These are phyloP conservation scores for Bombus terrestris DNA, from an alignment of 1,140 invertebrate genomes.

Conservation along the genomic window DNA sequence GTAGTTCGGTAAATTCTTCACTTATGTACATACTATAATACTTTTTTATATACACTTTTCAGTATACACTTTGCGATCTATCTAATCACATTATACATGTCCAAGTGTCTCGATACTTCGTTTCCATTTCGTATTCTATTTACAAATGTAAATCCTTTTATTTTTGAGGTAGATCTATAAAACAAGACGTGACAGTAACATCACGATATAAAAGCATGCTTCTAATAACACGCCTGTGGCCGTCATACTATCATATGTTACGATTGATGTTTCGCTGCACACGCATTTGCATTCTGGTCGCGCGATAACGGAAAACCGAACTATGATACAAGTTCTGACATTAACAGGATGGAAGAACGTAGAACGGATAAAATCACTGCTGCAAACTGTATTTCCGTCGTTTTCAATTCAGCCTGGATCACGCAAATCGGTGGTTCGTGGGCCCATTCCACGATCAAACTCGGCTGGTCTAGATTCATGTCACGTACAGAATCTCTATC, in stretches of 20 bases:
- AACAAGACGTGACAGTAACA: background rate
- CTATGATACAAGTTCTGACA: too few relatives aligned
- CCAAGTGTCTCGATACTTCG: too few relatives aligned
- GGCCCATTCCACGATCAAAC: background rate
- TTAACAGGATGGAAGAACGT: background rate
- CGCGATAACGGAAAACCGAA: slow-evolving; percentile 1
- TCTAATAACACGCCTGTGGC: background rate
- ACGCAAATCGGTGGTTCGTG: background rate
- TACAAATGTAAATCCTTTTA: background rate
- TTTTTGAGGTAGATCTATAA: background rate
- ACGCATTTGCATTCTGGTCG: background rate
- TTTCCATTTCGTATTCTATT: background rate
- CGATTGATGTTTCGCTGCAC: background rate
- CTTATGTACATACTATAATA: too few relatives aligned
- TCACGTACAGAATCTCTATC: background rate
- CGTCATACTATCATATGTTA: background rate
- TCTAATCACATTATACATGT: too few relatives aligned
- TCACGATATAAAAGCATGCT: background rate
- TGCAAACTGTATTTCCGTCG: background rate
- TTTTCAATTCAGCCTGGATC: background rate
- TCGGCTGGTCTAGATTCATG: background rate
- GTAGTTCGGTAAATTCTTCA: too few relatives aligned
- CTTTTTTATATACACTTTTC: too few relatives aligned
- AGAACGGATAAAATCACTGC: background rate
- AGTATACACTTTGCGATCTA: too few relatives aligned